These are phyloP conservation scores for Caerostris darwini DNA, from an alignment of 1,140 invertebrate species.

Conservation along the genomic window DNA sequence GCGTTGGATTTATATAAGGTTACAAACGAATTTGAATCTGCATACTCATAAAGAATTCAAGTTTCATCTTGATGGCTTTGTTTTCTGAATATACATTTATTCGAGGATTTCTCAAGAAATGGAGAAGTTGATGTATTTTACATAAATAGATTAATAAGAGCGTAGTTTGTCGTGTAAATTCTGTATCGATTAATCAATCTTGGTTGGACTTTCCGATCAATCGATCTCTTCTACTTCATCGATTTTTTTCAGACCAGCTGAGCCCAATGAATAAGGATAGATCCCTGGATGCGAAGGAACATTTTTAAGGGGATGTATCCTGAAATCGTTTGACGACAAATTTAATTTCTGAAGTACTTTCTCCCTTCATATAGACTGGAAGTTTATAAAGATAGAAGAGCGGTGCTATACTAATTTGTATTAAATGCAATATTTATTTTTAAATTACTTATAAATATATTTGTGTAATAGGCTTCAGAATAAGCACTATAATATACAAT, in stretches of 20 bases:
- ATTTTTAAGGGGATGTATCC: neutral
- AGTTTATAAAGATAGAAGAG: neutral
- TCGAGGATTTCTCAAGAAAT: neutral
- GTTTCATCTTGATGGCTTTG: neutral
- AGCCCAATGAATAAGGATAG: slow-evolving; percentile 16
- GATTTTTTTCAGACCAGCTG: slow-evolving; percentile 48
- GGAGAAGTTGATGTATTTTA: slow-evolving; percentile 27
- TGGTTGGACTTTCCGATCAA: slow-evolving; percentile 14
- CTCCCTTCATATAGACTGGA: neutral
- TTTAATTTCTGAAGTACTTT: slow-evolving; percentile 4
- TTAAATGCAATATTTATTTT: too few species aligned
- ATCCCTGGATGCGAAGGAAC: neutral
- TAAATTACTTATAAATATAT: too few species aligned
- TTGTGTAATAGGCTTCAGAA: too few species aligned
- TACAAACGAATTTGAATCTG: neutral
- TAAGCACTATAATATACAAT: too few species aligned
- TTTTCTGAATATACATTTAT: slow-evolving; percentile 4
- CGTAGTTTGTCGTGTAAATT: slow-evolving; percentile 9
- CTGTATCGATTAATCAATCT: slow-evolving; percentile 17
- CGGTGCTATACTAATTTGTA: too few species aligned
- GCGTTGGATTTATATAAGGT: neutral
- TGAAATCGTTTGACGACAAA: neutral
- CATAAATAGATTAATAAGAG: slow-evolving; percentile 23
- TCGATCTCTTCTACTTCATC: slow-evolving; percentile 29
- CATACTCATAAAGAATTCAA: neutral